Evolutionary conservation across 1,140 invertebrate species (phyloP).

Genomic region (Psix sp.): DNA sequence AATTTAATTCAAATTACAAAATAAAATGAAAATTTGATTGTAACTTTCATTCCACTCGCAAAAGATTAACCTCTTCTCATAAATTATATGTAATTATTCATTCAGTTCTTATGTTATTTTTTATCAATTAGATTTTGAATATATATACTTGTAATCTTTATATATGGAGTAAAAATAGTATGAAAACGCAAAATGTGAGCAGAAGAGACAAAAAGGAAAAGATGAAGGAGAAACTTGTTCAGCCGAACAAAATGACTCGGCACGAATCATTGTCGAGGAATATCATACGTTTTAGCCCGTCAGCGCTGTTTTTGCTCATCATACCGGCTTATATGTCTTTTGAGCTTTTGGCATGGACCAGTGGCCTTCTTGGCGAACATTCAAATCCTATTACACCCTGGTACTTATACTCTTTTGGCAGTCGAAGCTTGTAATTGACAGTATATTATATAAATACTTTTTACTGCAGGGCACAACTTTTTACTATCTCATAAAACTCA

Average conservation of each 20-base stretch:
- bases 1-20: too few relatives aligned
- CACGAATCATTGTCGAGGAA: slow-evolving; percentile 62
- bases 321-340: slow-evolving; percentile 63
- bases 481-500: slow-evolving; percentile 34
- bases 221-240: slow-evolving; percentile 17
- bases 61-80: too few relatives aligned
- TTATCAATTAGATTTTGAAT: too few relatives aligned
- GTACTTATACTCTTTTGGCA: slow-evolving; percentile 30
- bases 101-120: too few relatives aligned
- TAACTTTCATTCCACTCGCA: too few relatives aligned
- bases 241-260: slow-evolving; percentile 64
- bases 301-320: slow-evolving; percentile 58
- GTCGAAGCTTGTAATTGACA: slow-evolving; percentile 37
- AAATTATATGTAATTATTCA: too few relatives aligned
- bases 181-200: too few relatives aligned
- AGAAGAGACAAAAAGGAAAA: too few relatives aligned
- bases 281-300: slow-evolving; percentile 56
- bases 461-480: slow-evolving; percentile 17
- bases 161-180: too few relatives aligned
- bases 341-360: slow-evolving; percentile 52
- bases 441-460: slow-evolving; percentile 32
- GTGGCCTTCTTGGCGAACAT: slow-evolving; percentile 20
- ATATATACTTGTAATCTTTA: too few relatives aligned
- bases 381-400: slow-evolving; percentile 14
- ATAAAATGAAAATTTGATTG: too few relatives aligned